phyloP scores from a whole-genome alignment of 2,797 vertebrate species.

The Enteromius thamalakanensis region DNA sequence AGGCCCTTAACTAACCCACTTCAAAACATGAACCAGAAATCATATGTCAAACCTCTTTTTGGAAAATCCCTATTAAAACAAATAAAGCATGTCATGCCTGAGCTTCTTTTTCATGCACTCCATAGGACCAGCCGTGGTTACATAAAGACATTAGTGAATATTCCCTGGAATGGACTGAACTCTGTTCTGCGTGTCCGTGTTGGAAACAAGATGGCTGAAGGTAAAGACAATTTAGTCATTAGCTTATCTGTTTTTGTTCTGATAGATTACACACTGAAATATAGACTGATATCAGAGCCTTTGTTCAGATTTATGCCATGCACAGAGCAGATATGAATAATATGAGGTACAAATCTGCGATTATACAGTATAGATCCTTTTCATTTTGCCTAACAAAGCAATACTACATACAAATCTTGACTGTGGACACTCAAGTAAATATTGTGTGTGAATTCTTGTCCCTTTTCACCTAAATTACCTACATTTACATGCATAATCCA shows the following conservation, averaged over 20 bases:
- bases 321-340: conserved; percentile 29
- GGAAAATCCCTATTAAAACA: not conserved
- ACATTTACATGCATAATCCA: conserved; percentile 17
- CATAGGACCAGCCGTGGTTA: conserved; percentile 70
- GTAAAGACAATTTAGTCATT: not conserved
- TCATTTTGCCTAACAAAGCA: conserved; percentile 13
- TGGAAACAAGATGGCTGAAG: not conserved
- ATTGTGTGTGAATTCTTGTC: not conserved
- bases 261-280: conserved; percentile 5
- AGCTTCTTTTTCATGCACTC: conserved; percentile 31
- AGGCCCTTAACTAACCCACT: not conserved
- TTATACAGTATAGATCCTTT: conserved; percentile 13
- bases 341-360: conserved; percentile 22
- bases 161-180: not conserved
- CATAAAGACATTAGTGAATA: not conserved
- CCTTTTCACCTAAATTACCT: not conserved
- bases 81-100: not conserved
- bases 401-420: not conserved
- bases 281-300: not conserved
- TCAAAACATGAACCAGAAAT: not conserved
- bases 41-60: not conserved
- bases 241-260: conserved; percentile 8
- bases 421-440: not conserved
- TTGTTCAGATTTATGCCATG: conserved; percentile 36
- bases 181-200: not conserved